A percentile compares a stretch with the other conserved stretches of the same genome.
Conservation (phyloP, 2,888 invertebrate genomes). For the Gari tellinella region DNA sequence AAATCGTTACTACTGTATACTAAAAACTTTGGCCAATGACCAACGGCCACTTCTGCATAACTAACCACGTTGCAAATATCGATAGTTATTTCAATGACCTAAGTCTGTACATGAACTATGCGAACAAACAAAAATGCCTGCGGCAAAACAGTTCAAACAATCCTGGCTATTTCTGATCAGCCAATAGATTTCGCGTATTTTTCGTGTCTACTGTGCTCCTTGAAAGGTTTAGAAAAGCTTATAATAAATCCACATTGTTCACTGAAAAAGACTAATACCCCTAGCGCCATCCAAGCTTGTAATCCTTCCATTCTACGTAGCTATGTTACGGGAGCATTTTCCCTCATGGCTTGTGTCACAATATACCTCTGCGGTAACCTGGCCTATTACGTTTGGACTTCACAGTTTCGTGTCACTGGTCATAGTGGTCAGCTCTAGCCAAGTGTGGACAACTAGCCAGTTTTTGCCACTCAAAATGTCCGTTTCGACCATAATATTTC, state of each 20-base stretch:
- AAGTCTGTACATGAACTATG: slow-evolving; percentile 48
- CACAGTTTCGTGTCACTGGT: slow-evolving; percentile 49
- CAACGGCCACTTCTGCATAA: slow-evolving; percentile 19
- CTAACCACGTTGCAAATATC: slow-evolving; percentile 47
- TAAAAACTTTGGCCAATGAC: slow-evolving; percentile 32
- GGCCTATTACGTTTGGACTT: slow-evolving; percentile 32
- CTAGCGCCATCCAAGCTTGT: slow-evolving; percentile 20
- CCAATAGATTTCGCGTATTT: slow-evolving; percentile 28
- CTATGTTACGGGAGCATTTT: slow-evolving; percentile 26
- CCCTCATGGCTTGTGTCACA: neutral
- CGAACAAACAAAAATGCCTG: slow-evolving; percentile 32
- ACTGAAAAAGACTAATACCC: slow-evolving; percentile 18
- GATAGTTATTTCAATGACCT: slow-evolving; percentile 50
- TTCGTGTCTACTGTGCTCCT: slow-evolving; percentile 32
- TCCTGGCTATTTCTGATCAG: slow-evolving; percentile 29
- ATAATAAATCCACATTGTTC: slow-evolving; percentile 28
- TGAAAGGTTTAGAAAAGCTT: slow-evolving; percentile 29
- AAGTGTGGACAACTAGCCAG: too few relatives aligned
- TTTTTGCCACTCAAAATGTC: too few relatives aligned
- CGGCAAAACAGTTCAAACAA: slow-evolving; percentile 38
- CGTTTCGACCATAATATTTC: too few relatives aligned
- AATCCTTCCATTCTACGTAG: slow-evolving; percentile 22
- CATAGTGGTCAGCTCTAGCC: slow-evolving; percentile 11
- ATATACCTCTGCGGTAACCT: slow-evolving; percentile 2
- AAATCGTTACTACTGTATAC: slow-evolving; percentile 15